Base-by-base conservation (phyloP, 35 echinoderm and acorn worm genomes). In the Acanthaster planci region DNA sequence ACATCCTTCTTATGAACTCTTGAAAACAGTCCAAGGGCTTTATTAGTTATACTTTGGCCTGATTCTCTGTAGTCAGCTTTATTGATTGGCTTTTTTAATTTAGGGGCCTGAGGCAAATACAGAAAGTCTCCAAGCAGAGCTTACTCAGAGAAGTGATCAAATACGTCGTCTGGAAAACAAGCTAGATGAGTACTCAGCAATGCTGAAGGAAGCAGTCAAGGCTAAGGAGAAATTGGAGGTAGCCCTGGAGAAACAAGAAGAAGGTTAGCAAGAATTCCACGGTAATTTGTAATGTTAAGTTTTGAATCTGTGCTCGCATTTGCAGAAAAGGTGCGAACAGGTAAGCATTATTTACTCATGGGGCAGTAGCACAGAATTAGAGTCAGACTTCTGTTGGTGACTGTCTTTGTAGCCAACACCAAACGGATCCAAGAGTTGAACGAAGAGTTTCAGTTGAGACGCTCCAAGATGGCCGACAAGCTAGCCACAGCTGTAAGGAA, bases 381-480 rank as follows among this genome's bases (percentile, higher is more conserved):
- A n/a, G n/a, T 47, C 4, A 47, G 42, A 47, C 12, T 47, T 12
- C 4, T 47, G 42, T 47, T 47, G 42, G 12, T 12, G 23, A 31
- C 23, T 68, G 5, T 55, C 40, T 37, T 19, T 18, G 38, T 40
- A 76, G 87, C 22, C 15, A 40, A 67, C 37, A 81, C 57, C 19
- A 68, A 88, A 68, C 38, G 77, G 26, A 81, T 88, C 60, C 88
- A 99, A 72, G 96, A 99, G 77, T 89, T 92, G 2, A 99, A 99
- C 52, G 96, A 99, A 60, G 92, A 99, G 52, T 99, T 91, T 51
- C 96, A 99, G 51, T 42, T 80, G 2, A 85, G 89, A 23, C 80
- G 96, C 68, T 80, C 96, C 23, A 99, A 94, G 78, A 94, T 99
- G 96, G 86, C 89, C 0, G 96, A 99, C 40, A 94, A 91, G 21